These are phyloP conservation scores for Lepidurus arcticus DNA, from an alignment of 1,140 invertebrate genomes.

Conservation along the genomic window DNA sequence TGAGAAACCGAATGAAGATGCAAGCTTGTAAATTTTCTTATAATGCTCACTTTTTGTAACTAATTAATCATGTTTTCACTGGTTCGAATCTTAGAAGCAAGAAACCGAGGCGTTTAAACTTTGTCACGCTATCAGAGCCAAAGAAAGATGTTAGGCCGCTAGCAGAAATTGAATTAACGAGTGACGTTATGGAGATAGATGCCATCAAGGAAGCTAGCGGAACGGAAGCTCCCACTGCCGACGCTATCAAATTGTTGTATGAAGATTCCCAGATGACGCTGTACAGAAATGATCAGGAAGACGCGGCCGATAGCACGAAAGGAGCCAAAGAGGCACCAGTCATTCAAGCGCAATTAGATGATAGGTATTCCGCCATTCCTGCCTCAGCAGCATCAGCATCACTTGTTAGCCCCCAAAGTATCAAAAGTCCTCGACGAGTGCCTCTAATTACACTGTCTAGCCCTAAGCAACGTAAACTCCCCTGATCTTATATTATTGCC, in stretches of 20 bases:
- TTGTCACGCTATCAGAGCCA: not conserved
- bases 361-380: not conserved
- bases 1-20: not conserved
- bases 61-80: not conserved
- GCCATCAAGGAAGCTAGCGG: not conserved
- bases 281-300: not conserved
- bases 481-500: not conserved
- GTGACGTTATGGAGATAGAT: constrained; percentile 24
- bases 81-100: not conserved
- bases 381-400: not conserved
- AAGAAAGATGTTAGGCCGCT: not conserved
- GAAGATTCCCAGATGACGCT: constrained; percentile 30
- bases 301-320: not conserved
- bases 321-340: not conserved
- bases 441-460: constrained; percentile 33
- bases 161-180: constrained; percentile 22
- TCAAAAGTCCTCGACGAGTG: constrained; percentile 29
- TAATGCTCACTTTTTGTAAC: not conserved
- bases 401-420: not conserved
- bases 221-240: not conserved
- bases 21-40: not conserved
- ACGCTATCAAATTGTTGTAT: constrained; percentile 28
- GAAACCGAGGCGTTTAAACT: not conserved
- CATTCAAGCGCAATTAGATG: not conserved
- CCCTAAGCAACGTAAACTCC: constrained; percentile 31